Evolutionary conservation across 2,888 invertebrate species (phyloP), one percentile per base, ranked within the genome.

Genomic region (Lobophora halterata): DNA sequence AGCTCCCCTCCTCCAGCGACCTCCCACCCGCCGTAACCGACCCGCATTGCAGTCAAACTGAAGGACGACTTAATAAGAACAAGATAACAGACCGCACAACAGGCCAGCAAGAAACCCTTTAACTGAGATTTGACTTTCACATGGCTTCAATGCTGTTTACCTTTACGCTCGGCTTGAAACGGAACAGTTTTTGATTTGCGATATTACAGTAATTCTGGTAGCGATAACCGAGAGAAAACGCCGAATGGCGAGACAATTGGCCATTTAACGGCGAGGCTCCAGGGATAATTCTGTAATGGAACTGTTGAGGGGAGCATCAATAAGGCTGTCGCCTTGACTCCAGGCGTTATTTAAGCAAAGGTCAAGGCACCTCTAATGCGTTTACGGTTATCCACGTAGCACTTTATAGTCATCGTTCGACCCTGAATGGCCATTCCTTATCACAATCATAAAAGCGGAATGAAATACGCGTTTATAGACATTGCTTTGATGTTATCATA

Each of bases 21-120:
- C 50, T 44, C 43, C 10, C 35, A 37, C 37, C 60, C 58, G 62
- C 62, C 70, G 58, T 63, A 56, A 71, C 62, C 66, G 53, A 49
- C 65, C 82, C 83, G 86, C 85, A 85, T 72, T 86, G 86, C 86
- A 83, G 86, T 71, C 69, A 68, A 73, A 68, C 68, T 73, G 71
- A 79, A 73, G 73, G 72, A 72, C 74, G 57, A 59, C 55, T 53
- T 65, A 72, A 72, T 69, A 71, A 61, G 54, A 68, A 61, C 55
- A 52, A 65, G 63, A 66, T 58, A 60, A 61, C 27, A 34, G 34
- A 49, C 38, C 46, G 20, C 32, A 44, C 39, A 48, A 41, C 17
- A 46, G 42, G 28, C 30, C 21, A 27, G 46, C 49, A 60, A 52
- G 59, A 64, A 61, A 54, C 55, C 57, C 52, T 52, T 58, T 45